A percentile compares a stretch with the other conserved stretches of the same genome.
These are phyloP conservation scores for Rhinopithecus roxellana DNA, from an alignment of 2,113 vertebrate species.

Conservation along the genomic window DNA sequence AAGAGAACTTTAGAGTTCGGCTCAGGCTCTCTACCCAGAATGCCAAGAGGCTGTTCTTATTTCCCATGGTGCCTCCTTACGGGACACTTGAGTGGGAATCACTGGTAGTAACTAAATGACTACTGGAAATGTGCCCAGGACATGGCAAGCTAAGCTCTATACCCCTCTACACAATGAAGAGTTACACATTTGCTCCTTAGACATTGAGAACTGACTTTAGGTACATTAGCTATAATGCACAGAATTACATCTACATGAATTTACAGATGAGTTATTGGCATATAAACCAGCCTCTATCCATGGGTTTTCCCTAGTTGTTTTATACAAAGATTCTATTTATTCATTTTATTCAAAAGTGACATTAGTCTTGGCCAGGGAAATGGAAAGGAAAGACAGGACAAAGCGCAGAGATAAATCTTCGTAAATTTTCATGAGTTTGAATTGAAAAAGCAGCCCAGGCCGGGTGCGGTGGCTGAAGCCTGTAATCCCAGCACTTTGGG, in stretches of 20 bases:
- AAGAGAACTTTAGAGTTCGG: neutral
- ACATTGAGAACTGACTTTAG: neutral
- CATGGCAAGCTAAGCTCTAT: neutral
- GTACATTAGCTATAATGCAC: neutral
- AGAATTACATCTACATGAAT: neutral
- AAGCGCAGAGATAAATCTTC: neutral
- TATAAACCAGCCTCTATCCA: neutral
- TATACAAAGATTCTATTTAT: slow-evolving; percentile 8
- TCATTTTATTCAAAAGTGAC: slow-evolving; percentile 30
- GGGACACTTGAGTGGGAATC: neutral
- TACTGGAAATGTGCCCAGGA: neutral
- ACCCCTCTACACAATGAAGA: neutral
- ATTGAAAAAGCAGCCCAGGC: neutral
- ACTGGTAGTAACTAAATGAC: neutral
- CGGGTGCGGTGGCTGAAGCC: no score
- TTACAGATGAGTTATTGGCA: neutral
- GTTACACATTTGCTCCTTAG: neutral
- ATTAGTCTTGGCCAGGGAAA: neutral
- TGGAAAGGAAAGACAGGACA: slow-evolving; percentile 7
- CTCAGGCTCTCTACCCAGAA: neutral
- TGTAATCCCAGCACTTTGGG: no score
- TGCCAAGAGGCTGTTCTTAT: neutral
- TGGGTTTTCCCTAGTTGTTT: neutral
- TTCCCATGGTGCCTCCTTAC: neutral
- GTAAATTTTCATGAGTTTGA: neutral